phyloP scores from a whole-genome alignment of 2,797 vertebrate genomes.

The Aviceda cuculoides region DNA sequence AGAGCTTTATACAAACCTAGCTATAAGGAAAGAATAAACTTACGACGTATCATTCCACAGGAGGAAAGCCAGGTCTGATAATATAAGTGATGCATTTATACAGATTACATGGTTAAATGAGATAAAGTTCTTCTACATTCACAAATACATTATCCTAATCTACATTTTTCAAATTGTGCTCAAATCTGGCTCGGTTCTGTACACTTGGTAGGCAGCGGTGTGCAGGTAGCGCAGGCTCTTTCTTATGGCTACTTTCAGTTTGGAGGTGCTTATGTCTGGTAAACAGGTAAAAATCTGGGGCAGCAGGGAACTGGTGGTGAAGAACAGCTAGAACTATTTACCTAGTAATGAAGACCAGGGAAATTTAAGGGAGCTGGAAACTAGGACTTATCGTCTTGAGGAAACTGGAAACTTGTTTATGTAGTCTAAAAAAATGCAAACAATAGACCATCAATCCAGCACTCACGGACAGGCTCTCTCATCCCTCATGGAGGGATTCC shows the following conservation, averaged over 20 bases:
- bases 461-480: not conserved
- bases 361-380: not conserved
- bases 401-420: not conserved
- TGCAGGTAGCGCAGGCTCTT: not conserved
- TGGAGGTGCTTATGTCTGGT: not conserved
- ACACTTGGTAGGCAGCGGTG: not conserved
- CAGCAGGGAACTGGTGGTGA: not conserved
- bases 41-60: not conserved
- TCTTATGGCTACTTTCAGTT: not conserved
- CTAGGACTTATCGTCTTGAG: not conserved
- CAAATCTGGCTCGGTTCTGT: not conserved
- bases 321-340: not conserved
- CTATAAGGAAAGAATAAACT: not conserved
- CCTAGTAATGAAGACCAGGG: not conserved
- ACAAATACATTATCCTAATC: not conserved
- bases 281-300: not conserved
- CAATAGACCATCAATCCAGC: not conserved
- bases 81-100: not conserved
- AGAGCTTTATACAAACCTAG: not conserved
- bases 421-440: not conserved
- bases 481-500: not conserved
- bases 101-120: not conserved
- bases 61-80: not conserved
- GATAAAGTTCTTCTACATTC: not conserved
- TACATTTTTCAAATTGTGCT: not conserved